phyloP scores from a whole-genome alignment of 1,140 invertebrate genomes.

The Platorchestia sp. region DNA sequence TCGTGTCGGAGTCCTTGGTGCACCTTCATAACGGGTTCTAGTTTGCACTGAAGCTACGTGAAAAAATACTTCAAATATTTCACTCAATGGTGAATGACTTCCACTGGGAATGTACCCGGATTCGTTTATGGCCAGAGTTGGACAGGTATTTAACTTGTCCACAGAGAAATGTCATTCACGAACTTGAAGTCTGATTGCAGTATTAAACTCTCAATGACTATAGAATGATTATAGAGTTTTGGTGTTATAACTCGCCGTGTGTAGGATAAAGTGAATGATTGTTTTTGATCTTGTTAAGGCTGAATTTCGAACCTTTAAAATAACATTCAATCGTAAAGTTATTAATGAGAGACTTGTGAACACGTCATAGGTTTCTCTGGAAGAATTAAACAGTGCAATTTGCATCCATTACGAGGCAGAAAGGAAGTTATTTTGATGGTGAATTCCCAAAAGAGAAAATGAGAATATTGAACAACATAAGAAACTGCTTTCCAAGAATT shows the following conservation, averaged over 20 bases:
- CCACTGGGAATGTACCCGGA: neutral
- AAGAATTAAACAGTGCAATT: no score
- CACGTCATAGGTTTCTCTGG: no score
- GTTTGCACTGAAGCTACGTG: neutral
- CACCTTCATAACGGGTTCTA: slow-evolving; percentile 6
- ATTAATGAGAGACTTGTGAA: no score
- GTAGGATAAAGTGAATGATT: neutral
- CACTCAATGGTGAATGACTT: neutral
- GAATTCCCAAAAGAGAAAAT: no score
- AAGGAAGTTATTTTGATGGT: no score
- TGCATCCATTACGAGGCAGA: no score
- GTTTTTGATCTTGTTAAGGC: no score
- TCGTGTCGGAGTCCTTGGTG: neutral
- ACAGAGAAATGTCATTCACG: neutral
- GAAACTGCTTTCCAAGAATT: no score
- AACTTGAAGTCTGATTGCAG: neutral
- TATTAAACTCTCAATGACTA: neutral
- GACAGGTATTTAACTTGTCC: neutral
- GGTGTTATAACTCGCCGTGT: neutral
- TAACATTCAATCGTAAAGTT: no score
- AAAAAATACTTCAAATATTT: neutral
- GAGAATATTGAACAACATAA: no score
- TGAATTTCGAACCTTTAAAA: no score
- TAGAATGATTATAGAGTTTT: neutral
- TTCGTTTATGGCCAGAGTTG: neutral